Evolutionary conservation across 2,113 vertebrate genomes (phyloP).

Genomic region (Notarius quadriscutis): DNA sequence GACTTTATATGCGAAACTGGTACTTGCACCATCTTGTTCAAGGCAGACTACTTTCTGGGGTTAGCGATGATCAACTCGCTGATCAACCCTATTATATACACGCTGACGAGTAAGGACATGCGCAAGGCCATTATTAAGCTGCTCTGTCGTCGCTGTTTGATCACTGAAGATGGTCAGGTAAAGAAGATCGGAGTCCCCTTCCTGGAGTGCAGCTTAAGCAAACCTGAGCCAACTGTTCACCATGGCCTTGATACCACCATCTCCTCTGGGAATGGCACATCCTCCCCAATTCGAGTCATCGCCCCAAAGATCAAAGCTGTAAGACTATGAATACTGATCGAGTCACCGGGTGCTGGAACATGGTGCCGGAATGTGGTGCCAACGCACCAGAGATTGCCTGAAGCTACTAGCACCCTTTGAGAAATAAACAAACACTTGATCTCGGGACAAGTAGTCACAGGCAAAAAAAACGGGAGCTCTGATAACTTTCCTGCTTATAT

Average conservation of each 20-base stretch:
- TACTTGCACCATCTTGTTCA: conserved; percentile 74
- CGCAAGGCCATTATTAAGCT: conserved; percentile 80
- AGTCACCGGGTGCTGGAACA: conserved; percentile 62
- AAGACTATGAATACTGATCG: conserved; percentile 42
- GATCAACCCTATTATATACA: conserved; percentile 90
- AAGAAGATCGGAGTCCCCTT: conserved; percentile 74
- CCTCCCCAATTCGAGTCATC: conserved; percentile 70
- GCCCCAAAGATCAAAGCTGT: conserved; percentile 60
- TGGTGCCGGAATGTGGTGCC: conserved; percentile 25
- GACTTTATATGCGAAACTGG: conserved; percentile 78
- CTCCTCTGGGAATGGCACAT: conserved; percentile 73
- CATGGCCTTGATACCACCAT: conserved; percentile 73
- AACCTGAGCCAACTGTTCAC: conserved; percentile 73
- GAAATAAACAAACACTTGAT: background rate
- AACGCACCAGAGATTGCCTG: background rate
- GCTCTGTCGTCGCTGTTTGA: conserved; percentile 75
- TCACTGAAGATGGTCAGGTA: conserved; percentile 64
- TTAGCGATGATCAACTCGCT: conserved; percentile 88
- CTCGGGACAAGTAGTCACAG: conserved; percentile 18
- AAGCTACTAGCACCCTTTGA: background rate
- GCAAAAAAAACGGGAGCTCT: conserved; percentile 4
- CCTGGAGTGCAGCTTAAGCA: conserved; percentile 80
- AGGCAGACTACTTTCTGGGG: conserved; percentile 85
- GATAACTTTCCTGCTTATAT: background rate
- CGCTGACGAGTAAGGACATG: conserved; percentile 85